Evolutionary conservation across 2,888 invertebrate species (phyloP), one percentile per base, ranked within the genome.

Genomic region (Pachycephus smyrnensis): DNA sequence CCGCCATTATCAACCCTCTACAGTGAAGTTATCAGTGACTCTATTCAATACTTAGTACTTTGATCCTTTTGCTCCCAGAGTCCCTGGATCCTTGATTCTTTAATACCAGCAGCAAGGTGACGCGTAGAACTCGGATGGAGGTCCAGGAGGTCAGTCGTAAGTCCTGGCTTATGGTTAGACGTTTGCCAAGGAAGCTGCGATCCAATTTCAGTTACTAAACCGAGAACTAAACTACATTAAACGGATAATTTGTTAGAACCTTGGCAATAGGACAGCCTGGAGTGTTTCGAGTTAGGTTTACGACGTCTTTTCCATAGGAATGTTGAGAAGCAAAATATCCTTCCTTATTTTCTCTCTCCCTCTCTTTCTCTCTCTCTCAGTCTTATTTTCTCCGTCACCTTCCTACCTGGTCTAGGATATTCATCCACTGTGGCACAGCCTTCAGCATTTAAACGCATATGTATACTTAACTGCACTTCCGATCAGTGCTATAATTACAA

Each of bases 401-500:
- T 33, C 71, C 12, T 11, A 23, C 32, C 30, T 33, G 11, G n/a
- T 30, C 23, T 30, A 23, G 15, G 2, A 15, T 6, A 12, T 12
- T 12, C 12, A 40, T 1, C 55, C 55, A 4, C 33, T 23, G 55
- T 55, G 9, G 6, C 55, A 55, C 9, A 23, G 9, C 15, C 23
- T 2, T 23, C 0, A 9, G 9, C 9, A 23, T 55, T 23, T 9
- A 2, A 6, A 55, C 35, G 35, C 35, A 35, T 35, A 35, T 9
- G 6, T 6, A 55, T 23, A 9, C 2, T 23, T 6, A 0, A 23
- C 23, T 23, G 23, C 0, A 55, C 23, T 55, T 55, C 23, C 55
- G 55, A 55, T 76, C 79, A 73, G 73, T 75, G 76, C 82, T 81
- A 84, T 88, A 87, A 88, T 88, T 87, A 85, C 84, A 84, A 86